phyloP scores from a whole-genome alignment of 92 coral and sea anemone species.

The Paramuricea clavata region DNA sequence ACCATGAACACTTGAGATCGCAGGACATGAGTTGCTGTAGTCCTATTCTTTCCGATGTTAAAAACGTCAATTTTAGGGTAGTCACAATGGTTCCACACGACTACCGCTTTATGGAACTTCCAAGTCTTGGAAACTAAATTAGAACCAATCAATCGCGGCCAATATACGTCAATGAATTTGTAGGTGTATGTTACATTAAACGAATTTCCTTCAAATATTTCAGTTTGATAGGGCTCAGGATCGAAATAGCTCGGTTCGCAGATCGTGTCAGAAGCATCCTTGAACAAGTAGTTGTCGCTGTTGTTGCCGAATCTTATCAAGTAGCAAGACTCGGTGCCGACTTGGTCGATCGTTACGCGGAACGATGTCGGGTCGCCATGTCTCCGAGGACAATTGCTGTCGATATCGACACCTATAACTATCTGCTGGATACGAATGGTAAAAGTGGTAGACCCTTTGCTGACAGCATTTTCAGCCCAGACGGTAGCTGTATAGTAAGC shows the following conservation, averaged over 20 bases:
- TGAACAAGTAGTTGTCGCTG: slow-evolving; percentile 34
- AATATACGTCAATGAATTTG: slow-evolving; percentile 23
- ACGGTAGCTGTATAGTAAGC: slow-evolving; percentile 56
- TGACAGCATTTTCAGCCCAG: slow-evolving; percentile 79
- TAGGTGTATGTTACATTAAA: slow-evolving; percentile 1
- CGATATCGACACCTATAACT: slow-evolving; percentile 70
- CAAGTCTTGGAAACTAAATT: slow-evolving; percentile 19
- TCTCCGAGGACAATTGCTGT: slow-evolving; percentile 73
- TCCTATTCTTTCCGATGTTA: slow-evolving; percentile 16
- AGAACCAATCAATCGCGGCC: slow-evolving; percentile 42
- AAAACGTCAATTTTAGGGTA: slow-evolving; percentile 26
- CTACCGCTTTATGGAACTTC: slow-evolving; percentile 38
- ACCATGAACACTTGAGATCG: slow-evolving; percentile 67
- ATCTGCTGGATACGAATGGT: slow-evolving; percentile 61
- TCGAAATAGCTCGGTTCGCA: slow-evolving; percentile 9
- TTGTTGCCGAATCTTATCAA: slow-evolving; percentile 77
- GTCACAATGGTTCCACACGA: neutral
- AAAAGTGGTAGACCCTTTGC: slow-evolving; percentile 43
- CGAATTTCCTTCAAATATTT: neutral
- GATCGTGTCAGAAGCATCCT: neutral
- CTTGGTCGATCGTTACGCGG: slow-evolving; percentile 63
- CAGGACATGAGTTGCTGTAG: slow-evolving; percentile 33
- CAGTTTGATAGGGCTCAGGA: neutral
- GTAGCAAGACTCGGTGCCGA: slow-evolving; percentile 81
- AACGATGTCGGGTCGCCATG: slow-evolving; percentile 55